Conservation (phyloP, 1,140 invertebrate species). For the Halesus radiatus region DNA sequence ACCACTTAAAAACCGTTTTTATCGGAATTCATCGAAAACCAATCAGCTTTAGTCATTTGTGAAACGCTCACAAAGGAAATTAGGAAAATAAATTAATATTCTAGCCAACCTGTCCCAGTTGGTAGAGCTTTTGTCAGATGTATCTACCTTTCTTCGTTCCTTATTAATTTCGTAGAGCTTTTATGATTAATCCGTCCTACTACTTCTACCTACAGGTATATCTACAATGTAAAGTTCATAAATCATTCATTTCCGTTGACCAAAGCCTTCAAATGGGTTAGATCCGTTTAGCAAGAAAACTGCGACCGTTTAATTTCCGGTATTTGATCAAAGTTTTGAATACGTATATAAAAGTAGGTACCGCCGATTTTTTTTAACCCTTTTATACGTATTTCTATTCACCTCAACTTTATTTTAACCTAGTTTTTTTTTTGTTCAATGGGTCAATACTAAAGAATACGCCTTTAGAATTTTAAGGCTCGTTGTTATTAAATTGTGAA, state of each 20-base stretch:
- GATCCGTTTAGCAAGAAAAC: constrained; percentile 14
- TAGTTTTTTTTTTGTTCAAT: too few species aligned
- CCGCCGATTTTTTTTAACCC: background rate
- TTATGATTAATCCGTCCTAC: background rate
- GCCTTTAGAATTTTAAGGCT: too few species aligned
- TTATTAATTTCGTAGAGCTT: background rate
- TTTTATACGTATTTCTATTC: background rate
- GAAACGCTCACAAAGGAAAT: background rate
- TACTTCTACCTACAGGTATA: background rate
- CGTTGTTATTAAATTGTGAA: too few species aligned
- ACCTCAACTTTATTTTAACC: background rate
- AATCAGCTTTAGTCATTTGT: background rate
- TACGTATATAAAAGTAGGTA: background rate
- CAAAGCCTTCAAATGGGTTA: constrained; percentile 7
- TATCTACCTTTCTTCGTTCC: background rate
- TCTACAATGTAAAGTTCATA: background rate
- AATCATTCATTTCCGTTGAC: constrained; percentile 13
- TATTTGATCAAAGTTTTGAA: constrained; percentile 42
- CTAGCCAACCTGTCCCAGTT: background rate
- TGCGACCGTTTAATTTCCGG: constrained; percentile 36
- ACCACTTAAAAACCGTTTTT: background rate
- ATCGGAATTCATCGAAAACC: background rate
- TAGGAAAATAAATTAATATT: background rate
- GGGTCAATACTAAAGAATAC: too few species aligned
- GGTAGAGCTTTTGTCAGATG: background rate